Base-by-base conservation (phyloP, 2,888 invertebrate genomes). In the Malthinus seriepunctatus region DNA sequence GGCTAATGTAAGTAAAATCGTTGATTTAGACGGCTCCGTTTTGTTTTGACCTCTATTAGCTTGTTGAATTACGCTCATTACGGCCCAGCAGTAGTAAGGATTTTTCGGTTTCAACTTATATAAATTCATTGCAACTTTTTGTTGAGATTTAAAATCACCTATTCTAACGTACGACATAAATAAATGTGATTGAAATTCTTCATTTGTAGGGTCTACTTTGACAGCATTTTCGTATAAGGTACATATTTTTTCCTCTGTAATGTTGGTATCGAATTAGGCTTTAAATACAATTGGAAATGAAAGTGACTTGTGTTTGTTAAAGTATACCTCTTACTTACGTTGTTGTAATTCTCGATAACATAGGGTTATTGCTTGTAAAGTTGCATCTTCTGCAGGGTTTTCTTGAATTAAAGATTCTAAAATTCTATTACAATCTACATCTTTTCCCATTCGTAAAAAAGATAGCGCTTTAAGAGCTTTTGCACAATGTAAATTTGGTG, bases 51-150 rank as follows among this genome's bases (percentile, higher is more conserved):
- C 82, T 10, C 81, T 76, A 8, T 80, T 78, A 11, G 71, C 71
- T 86, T 97, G 97, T 82, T 97, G 86, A 14, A 97, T 89, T 67
- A 95, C 88, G 76, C 97, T 97, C 93, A 97, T 97, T 8, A 98
- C 91, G 12, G 94, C 93, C 99, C 98, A 99, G 77, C 95, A 97
- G 76, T 96, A 97, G 76, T 98, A 98, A 0, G 96, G 96, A 77
- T 94, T 95, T 77, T 97, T 97, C 2, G 93, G 91, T 71, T 90
- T 90, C 54, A 93, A 82, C 81, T 95, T 97, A 80, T 94, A 97
- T 33, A 99, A 81, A 8, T 88, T 86, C 84, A 97, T 86, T 0
- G 97, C 98, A 0, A 91, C 88, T 63, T 90, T 86, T 73, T 97
- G 95, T 77, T 97, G 97, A 7, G 91, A 86, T 73, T 92, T 91